Evolutionary conservation across 2,113 vertebrate genomes (phyloP), one percentile per base, ranked within the genome.

Genomic region (Cervus canadensis): DNA sequence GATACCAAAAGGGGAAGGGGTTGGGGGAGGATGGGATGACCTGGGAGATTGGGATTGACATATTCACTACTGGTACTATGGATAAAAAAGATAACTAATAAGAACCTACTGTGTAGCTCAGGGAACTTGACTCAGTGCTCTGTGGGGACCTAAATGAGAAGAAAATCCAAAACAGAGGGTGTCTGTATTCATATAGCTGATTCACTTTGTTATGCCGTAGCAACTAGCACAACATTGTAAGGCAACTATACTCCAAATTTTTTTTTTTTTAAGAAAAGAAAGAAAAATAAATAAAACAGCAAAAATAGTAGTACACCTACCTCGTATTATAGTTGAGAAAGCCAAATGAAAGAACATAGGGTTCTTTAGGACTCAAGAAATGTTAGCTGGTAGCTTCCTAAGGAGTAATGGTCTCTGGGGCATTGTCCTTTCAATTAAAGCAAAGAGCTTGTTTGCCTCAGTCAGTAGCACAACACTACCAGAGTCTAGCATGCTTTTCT

Each of bases 361-460:
- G 25, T 36, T 67, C 28, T 36, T 78, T 78, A 89, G 40, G 59
- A 48, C 4, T n/a, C 16, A 10, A 6, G 36, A 23, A 7, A 25
- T n/a, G 16, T 45, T 26, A 56, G 54, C 50, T 36, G 28, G 19
- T 17, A 7, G 19, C 9, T 30, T 30, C 28, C n/a, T 26, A 4
- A 59, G 59, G 30, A 43, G 21, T 92, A 5, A 21, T 50, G 25
- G 3, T 87, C 16, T 13, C 7, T 10, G 6, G 54, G 48, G 11
- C n/a, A 16, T 64, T 86, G 89, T 50, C 62, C 85, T 30, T 96
- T 88, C 28, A 81, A 7, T 96, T n/a, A 78, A 45, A 36, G 40
- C 33, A 52, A 8, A 33, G 1, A 25, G 60, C 26, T 59, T 62
- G 14, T 33, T 91, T 83, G 26, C 10, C n/a, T 82, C 33, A 36